phyloP scores from a whole-genome alignment of 30 jellyfish, hydroid and myxozoan genomes.

The Cassiopea xamachana region DNA sequence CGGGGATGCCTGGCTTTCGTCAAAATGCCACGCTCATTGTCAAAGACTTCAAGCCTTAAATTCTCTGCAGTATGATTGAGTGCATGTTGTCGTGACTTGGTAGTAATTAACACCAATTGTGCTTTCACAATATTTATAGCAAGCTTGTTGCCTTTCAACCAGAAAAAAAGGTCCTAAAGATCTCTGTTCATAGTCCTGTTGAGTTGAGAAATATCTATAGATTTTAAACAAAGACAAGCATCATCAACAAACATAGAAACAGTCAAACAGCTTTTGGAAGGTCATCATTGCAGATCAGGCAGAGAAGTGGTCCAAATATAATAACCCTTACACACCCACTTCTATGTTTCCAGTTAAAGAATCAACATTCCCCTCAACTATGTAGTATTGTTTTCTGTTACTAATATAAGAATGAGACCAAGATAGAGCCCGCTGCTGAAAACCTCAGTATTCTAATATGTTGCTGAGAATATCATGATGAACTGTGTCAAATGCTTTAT shows the following conservation, averaged over 20 bases:
- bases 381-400: background rate
- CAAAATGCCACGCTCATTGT: constrained; percentile 12
- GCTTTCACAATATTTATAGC: constrained; percentile 19
- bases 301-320: constrained; percentile 31
- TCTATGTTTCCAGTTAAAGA: background rate
- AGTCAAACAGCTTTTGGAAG: constrained; percentile 6
- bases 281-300: constrained; percentile 5
- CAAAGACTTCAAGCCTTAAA: background rate
- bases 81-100: constrained; percentile 21
- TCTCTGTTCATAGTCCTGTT: constrained; percentile 12
- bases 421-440: background rate
- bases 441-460: background rate
- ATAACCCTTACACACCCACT: background rate
- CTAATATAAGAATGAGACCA: background rate
- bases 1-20: constrained; percentile 1
- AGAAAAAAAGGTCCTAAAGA: background rate
- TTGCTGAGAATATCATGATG: background rate
- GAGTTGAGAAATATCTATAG: background rate
- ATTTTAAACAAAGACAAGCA: background rate
- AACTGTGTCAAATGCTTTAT: no score
- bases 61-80: background rate
- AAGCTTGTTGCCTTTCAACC: constrained; percentile 42
- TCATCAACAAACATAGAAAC: constrained; percentile 13
- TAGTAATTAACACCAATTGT: constrained; percentile 4
- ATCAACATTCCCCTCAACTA: constrained; percentile 1